Percentiles rank a stretch among this genome's conserved stretches.
These are phyloP conservation scores for Julus scanicus DNA, from an alignment of 2,888 invertebrate genomes.

Conservation along the genomic window DNA sequence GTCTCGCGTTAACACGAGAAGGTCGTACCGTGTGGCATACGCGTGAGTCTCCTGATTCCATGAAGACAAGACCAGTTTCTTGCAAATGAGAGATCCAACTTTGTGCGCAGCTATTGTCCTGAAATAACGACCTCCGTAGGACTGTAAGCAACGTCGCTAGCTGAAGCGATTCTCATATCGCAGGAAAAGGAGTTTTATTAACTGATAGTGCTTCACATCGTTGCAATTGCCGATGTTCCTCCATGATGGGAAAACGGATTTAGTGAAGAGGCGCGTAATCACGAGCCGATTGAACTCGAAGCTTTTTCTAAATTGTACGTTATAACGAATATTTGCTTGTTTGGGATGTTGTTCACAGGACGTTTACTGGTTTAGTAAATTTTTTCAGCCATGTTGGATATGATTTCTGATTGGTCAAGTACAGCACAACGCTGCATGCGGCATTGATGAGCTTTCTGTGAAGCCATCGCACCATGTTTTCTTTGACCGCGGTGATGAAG, in stretches of 20 bases:
- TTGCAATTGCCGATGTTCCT: neutral
- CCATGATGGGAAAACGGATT: neutral
- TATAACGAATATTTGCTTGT: neutral
- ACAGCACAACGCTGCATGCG: too few relatives aligned
- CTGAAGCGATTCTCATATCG: neutral
- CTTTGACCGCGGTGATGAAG: too few relatives aligned
- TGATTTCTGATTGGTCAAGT: too few relatives aligned
- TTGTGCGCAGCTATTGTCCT: neutral
- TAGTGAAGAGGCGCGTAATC: neutral
- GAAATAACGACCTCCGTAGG: neutral
- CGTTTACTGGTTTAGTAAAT: neutral
- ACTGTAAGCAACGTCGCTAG: neutral
- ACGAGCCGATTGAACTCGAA: neutral
- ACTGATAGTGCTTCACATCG: neutral
- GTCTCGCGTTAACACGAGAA: neutral
- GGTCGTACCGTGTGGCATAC: neutral
- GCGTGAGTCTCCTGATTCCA: neutral
- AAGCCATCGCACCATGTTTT: too few relatives aligned
- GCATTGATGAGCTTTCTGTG: too few relatives aligned
- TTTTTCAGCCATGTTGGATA: neutral
- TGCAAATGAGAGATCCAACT: neutral
- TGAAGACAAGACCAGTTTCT: neutral
- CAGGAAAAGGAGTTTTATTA: neutral
- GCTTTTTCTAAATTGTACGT: neutral
- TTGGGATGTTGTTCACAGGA: neutral